Percentiles rank a stretch among this genome's conserved stretches.
phyloP scores from a whole-genome alignment of 2,797 vertebrate species.

The Takifugu ocellatus region DNA sequence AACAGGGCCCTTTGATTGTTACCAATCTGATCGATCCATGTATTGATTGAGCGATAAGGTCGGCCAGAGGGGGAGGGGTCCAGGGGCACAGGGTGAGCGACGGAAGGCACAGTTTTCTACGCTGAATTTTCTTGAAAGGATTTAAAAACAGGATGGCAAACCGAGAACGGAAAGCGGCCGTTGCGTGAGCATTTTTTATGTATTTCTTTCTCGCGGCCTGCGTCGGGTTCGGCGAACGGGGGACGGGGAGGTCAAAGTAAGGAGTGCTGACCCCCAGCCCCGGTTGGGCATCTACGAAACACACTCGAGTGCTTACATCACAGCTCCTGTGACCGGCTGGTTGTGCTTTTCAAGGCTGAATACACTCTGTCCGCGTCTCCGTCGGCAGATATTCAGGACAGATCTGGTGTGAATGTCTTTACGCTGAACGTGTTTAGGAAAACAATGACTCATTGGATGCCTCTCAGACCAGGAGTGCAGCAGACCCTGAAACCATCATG shows the following conservation, averaged over 20 bases:
- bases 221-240: too few relatives aligned
- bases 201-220: too few relatives aligned
- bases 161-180: slow-evolving; percentile 48
- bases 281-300: slow-evolving; percentile 41
- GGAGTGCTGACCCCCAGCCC: slow-evolving; percentile 48
- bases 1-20: slow-evolving; percentile 65
- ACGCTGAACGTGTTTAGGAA: slow-evolving; percentile 47
- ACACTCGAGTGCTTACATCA: slow-evolving; percentile 52
- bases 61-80: slow-evolving; percentile 1
- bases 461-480: slow-evolving; percentile 47
- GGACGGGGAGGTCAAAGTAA: background rate
- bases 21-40: slow-evolving; percentile 58
- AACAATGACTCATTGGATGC: slow-evolving; percentile 56
- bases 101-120: slow-evolving; percentile 77
- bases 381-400: slow-evolving; percentile 54
- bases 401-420: slow-evolving; percentile 49
- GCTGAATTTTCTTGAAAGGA: slow-evolving; percentile 44
- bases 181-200: slow-evolving; percentile 5
- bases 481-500: slow-evolving; percentile 69
- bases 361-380: slow-evolving; percentile 36
- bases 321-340: slow-evolving; percentile 57
- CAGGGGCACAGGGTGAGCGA: slow-evolving; percentile 49
- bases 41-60: slow-evolving; percentile 48
- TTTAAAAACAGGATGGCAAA: slow-evolving; percentile 25
- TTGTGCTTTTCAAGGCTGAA: slow-evolving; percentile 75